Evolutionary conservation across 2,797 vertebrate species (phyloP).

Genomic region (Tenualosa thibaudeaui): DNA sequence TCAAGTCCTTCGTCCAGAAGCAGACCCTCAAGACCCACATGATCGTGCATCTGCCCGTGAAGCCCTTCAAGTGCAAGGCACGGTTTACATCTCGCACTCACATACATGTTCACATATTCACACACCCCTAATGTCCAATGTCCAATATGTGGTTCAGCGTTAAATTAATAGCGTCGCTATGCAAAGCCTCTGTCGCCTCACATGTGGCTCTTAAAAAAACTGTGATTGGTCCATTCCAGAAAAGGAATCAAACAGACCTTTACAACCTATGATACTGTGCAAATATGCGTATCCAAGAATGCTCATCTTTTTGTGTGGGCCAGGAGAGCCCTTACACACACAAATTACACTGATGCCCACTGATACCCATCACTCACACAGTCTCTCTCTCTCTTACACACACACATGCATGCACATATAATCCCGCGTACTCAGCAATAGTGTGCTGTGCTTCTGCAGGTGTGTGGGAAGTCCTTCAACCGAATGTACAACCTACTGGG

Average conservation of each 20-base stretch:
- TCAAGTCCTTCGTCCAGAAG: conserved; percentile 99
- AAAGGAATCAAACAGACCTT: too few species aligned
- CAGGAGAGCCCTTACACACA: too few species aligned
- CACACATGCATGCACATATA: neutral
- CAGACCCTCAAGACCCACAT: conserved; percentile 99
- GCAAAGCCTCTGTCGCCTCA: too few species aligned
- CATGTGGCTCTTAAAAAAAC: too few species aligned
- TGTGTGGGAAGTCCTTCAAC: conserved; percentile 98
- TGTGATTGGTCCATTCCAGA: too few species aligned
- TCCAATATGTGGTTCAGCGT: too few species aligned
- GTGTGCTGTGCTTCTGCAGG: conserved; percentile 67
- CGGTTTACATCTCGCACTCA: neutral
- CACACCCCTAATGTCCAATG: too few species aligned
- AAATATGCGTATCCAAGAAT: neutral
- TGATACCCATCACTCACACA: neutral
- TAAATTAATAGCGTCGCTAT: too few species aligned
- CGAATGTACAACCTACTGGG: conserved; percentile 99
- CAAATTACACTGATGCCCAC: too few species aligned
- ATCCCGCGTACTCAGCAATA: neutral
- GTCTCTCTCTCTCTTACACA: too few species aligned
- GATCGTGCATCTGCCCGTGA: conserved; percentile 96
- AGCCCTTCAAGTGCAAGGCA: conserved; percentile 98
- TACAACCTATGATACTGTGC: neutral
- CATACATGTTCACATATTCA: neutral
- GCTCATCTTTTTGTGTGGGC: neutral